Evolutionary conservation across 2,888 invertebrate genomes (phyloP), one percentile per base, ranked within the genome.

Genomic region (Gryllus longicercus): DNA sequence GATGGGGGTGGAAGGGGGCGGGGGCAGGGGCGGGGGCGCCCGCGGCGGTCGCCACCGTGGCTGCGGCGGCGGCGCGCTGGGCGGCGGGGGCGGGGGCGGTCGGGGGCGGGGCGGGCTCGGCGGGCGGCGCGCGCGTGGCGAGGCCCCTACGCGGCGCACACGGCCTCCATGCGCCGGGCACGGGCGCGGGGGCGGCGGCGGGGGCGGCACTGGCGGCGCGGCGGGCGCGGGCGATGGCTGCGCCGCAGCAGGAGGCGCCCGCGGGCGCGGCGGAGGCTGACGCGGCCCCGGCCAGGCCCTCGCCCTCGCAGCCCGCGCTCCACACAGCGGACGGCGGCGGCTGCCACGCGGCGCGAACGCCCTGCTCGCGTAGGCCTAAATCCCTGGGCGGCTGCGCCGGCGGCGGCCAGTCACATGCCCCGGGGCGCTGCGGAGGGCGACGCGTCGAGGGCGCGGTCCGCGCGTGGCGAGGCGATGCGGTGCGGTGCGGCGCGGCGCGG

Each of bases 261-360:
- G 63, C n/a, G 63, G 63, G 63, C 14, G 63, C 63, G 63, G 38
- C 38, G 38, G 38, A 8, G 38, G 38, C 38, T 1, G 38, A 38
- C 38, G 38, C 38, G 38, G 38, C 38, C 38, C 38, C 76, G 16
- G 76, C 76, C 16, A 23, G 76, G 25, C 16, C n/a, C 76, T 23
- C 76, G 38, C 76, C 25, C 76, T 16, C 76, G 76, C 76, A 76
- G 38, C 25, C 23, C 76, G 1, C 4, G 25, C 76, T n/a, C 76
- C 16, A 14, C 21, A 23, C 25, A 23, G 16, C 76, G 21, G 76
- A n/a, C 76, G 18, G 25, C 25, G 51, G 25, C 80, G 74, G 78
- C 77, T 78, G 51, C 75, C 76, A 51, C 80, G 80, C 77, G 14
- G 18, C 51, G 21, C 51, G 75, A 87, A 83, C 88, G 86, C 38